Conservation (phyloP, 2,113 vertebrate genomes). For the Cinclus cinclus region DNA sequence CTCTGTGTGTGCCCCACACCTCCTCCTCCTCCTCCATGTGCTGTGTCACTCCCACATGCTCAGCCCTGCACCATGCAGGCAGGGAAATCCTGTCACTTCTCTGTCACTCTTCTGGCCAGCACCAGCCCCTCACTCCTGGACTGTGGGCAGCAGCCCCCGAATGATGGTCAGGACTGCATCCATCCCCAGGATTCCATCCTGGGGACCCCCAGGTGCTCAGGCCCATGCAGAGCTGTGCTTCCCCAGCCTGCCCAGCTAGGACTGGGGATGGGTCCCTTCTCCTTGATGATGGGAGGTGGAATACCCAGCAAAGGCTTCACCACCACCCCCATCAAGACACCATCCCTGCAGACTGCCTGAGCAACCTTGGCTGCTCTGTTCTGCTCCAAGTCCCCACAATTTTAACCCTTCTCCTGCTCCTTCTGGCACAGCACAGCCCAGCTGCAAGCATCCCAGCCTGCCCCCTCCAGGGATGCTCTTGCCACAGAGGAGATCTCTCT, state of each 20-base stretch:
- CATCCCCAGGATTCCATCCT: not conserved
- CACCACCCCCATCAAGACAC: fast-evolving
- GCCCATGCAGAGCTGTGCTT: not conserved
- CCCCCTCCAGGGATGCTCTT: not conserved
- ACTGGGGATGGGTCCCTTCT: not conserved
- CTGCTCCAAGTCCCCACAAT: not conserved
- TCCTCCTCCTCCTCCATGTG: not conserved
- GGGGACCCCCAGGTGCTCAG: not conserved
- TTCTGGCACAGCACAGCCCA: not conserved
- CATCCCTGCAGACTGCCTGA: not conserved
- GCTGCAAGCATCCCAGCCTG: not conserved
- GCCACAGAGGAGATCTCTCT: fast-evolving
- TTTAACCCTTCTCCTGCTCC: not conserved
- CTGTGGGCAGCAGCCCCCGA: not conserved
- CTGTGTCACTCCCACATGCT: not conserved
- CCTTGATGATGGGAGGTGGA: not conserved
- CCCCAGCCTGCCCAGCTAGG: not conserved
- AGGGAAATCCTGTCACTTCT: not conserved
- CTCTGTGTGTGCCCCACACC: not conserved
- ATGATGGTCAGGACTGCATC: not conserved
- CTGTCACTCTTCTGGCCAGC: not conserved
- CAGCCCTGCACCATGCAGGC: not conserved
- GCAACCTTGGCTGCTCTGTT: not conserved
- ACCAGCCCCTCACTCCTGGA: not conserved
- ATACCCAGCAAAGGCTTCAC: not conserved